These are phyloP conservation scores for Stichopus horrens DNA, from an alignment of 53 echinoderm and acorn worm genomes.

Conservation along the genomic window DNA sequence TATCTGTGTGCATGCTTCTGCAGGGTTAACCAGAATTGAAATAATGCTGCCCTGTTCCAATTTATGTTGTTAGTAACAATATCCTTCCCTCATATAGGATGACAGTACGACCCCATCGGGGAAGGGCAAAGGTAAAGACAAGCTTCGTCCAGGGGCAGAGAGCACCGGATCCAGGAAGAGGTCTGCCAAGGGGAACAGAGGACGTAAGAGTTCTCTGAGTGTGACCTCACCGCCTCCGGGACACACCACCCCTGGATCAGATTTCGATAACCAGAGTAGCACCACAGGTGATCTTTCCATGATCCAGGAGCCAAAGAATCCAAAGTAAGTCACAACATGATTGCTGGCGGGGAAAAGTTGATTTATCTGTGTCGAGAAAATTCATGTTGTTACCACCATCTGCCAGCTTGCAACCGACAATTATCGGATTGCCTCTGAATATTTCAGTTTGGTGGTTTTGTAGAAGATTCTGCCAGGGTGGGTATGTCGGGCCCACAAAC, in stretches of 20 bases:
- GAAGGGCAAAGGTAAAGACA: conserved; percentile 83
- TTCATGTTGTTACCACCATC: not conserved
- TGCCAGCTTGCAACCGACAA: not conserved
- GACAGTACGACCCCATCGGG: conserved; percentile 88
- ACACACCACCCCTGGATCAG: conserved; percentile 90
- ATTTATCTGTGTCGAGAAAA: not conserved
- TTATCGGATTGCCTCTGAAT: too few species aligned
- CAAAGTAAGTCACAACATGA: conserved; percentile 56
- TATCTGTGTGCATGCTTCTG: too few species aligned
- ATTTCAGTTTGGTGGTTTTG: too few species aligned
- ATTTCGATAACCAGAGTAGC: conserved; percentile 94
- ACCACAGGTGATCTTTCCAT: conserved; percentile 80
- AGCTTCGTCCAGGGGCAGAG: conserved; percentile 82
- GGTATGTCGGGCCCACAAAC: too few species aligned
- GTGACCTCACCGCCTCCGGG: conserved; percentile 94
- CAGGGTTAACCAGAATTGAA: too few species aligned
- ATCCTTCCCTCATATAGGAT: conserved; percentile 55
- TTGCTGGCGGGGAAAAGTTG: not conserved
- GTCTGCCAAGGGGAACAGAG: conserved; percentile 84
- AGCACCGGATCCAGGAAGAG: conserved; percentile 81
- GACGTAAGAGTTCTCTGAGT: conserved; percentile 85
- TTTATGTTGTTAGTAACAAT: too few species aligned
- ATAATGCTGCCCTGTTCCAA: too few species aligned
- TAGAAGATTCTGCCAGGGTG: too few species aligned
- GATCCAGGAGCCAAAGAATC: conserved; percentile 90